These are phyloP conservation scores for Aldabrachelys gigantea DNA, from an alignment of 2,113 vertebrate genomes.

Conservation along the genomic window DNA sequence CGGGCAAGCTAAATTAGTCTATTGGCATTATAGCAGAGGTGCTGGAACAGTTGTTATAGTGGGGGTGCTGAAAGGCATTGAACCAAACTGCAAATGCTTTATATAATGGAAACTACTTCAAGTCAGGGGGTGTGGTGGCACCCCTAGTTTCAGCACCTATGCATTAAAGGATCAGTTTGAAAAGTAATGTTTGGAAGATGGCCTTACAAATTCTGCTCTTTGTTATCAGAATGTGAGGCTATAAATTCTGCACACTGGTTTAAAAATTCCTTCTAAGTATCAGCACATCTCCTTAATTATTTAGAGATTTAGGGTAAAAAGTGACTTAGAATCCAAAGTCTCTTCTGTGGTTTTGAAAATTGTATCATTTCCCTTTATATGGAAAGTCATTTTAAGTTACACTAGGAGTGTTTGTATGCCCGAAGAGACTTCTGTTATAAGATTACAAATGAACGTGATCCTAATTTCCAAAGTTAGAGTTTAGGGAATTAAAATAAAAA, in stretches of 20 bases:
- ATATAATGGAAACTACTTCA: too few species aligned
- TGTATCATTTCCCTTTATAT: fast-evolving
- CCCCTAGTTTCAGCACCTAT: too few species aligned
- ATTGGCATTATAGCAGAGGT: not conserved
- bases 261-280: fast-evolving
- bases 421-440: not conserved
- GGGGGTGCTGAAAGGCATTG: too few species aligned
- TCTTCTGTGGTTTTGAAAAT: fast-evolving
- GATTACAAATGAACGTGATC: conserved; percentile 13
- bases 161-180: not conserved
- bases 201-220: not conserved
- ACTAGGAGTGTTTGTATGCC: not conserved
- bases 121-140: too few species aligned
- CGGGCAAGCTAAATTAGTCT: not conserved
- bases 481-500: not conserved
- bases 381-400: conserved; percentile 27
- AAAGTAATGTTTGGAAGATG: fast-evolving
- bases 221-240: not conserved
- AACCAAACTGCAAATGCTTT: too few species aligned
- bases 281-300: fast-evolving
- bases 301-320: fast-evolving
- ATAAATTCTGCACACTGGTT: not conserved
- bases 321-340: fast-evolving
- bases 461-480: conserved; percentile 51
- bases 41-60: too few species aligned